These are phyloP conservation scores for Drosophila kurseongensis DNA, from an alignment of 1,140 invertebrate genomes.

Conservation along the genomic window DNA sequence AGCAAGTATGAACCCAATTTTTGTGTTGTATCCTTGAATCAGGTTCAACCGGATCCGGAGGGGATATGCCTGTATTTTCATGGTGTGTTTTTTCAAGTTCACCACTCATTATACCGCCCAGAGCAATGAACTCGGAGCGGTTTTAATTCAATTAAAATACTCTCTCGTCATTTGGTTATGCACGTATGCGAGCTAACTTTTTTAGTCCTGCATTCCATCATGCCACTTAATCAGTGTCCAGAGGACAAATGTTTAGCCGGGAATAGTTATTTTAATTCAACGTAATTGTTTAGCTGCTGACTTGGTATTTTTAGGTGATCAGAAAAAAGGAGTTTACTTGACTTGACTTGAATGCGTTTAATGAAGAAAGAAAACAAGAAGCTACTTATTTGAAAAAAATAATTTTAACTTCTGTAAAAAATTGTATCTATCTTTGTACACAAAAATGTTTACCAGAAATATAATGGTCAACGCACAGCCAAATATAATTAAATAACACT, in stretches of 20 bases:
- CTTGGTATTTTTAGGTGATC: background rate
- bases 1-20: background rate
- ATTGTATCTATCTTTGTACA: too few relatives aligned
- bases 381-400: too few relatives aligned
- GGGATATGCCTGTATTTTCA: slow-evolving; percentile 5
- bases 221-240: background rate
- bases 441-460: too few relatives aligned
- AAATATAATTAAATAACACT: too few relatives aligned
- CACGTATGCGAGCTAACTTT: background rate
- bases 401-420: too few relatives aligned
- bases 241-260: background rate
- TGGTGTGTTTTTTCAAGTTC: slow-evolving; percentile 5
- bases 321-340: background rate
- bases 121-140: slow-evolving; percentile 15
- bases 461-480: too few relatives aligned
- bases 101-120: slow-evolving; percentile 5
- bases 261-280: slow-evolving; percentile 15
- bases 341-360: too few relatives aligned
- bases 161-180: background rate
- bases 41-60: background rate
- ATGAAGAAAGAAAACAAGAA: too few relatives aligned
- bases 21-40: slow-evolving; percentile 11
- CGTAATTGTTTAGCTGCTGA: background rate
- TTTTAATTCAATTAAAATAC: slow-evolving; percentile 54
- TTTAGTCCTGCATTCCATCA: background rate